Percentiles rank a stretch among this genome's conserved stretches.
These are phyloP conservation scores for Cetonia aurata DNA, from an alignment of 2,888 invertebrate genomes.

Conservation along the genomic window DNA sequence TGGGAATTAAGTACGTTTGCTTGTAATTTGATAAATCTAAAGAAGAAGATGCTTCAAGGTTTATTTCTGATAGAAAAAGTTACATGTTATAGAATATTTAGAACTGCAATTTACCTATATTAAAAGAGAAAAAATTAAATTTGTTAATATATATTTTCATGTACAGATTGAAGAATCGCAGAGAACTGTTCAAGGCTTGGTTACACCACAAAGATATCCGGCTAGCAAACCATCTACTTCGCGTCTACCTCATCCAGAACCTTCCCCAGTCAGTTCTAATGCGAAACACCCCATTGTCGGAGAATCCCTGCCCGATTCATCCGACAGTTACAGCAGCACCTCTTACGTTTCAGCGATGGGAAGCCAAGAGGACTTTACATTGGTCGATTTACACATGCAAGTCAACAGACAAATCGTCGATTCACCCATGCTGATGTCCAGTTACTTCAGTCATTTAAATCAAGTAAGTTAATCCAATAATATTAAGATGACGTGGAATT, in stretches of 20 bases:
- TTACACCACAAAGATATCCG: conserved; percentile 62
- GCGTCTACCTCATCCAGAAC: conserved; percentile 9
- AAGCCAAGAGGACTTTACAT: conserved; percentile 91
- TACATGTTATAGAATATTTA: no score
- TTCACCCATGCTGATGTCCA: conserved; percentile 94
- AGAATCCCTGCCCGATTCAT: conserved; percentile 67
- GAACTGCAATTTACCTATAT: no score
- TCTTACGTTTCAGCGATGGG: conserved; percentile 92
- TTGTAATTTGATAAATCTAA: no score
- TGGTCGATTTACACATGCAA: conserved; percentile 95
- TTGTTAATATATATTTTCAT: neutral
- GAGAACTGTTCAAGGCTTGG: conserved; percentile 62
- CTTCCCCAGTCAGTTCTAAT: conserved; percentile 40
- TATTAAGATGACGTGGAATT: neutral
- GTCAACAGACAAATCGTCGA: conserved; percentile 89
- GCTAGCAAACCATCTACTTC: conserved; percentile 18
- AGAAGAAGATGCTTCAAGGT: no score
- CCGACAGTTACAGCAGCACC: conserved; percentile 86
- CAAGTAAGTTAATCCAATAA: conserved; percentile 71
- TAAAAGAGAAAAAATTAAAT: no score
- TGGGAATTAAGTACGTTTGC: no score
- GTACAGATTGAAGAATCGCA: conserved; percentile 58
- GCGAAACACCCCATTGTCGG: conserved; percentile 48
- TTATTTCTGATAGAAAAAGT: no score
- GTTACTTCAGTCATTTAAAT: conserved; percentile 92